Conservation (phyloP, 2,888 invertebrate species). For the Caenorhabditis afra region DNA sequence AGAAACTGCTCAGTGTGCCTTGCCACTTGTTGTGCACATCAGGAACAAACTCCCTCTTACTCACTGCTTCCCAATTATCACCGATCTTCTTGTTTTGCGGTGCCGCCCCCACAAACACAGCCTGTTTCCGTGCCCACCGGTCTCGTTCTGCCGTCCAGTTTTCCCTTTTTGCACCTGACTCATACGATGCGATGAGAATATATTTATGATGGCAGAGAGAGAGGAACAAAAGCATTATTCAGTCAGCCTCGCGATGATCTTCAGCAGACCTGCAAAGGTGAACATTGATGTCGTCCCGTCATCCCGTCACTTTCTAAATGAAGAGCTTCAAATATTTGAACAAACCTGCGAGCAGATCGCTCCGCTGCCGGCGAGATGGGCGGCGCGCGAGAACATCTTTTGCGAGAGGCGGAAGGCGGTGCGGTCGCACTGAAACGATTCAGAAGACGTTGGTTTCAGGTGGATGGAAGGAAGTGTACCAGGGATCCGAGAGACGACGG, state of each 20-base stretch:
- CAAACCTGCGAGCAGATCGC: conserved; percentile 49
- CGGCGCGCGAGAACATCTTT: conserved; percentile 35
- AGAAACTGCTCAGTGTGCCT: background rate
- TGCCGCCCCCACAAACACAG: conserved; percentile 4
- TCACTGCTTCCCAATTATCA: conserved; percentile 24
- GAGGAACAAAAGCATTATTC: conserved; percentile 3
- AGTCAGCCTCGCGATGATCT: background rate
- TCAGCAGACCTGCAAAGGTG: conserved; percentile 22
- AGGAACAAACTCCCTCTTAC: conserved; percentile 1
- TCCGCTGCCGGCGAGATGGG: conserved; percentile 36
- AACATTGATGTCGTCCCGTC: conserved; percentile 5
- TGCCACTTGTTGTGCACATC: conserved; percentile 12
- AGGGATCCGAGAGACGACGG: conserved; percentile 38
- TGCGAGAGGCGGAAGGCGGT: conserved; percentile 29
- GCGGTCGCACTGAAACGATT: conserved; percentile 41
- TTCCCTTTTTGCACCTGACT: conserved; percentile 2
- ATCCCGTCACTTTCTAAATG: background rate
- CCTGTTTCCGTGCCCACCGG: background rate
- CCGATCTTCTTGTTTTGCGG: background rate
- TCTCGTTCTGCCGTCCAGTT: conserved; percentile 9
- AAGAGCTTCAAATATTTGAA: conserved; percentile 17
- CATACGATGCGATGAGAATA: conserved; percentile 3
- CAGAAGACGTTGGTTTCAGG: background rate
- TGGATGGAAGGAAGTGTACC: conserved; percentile 4
- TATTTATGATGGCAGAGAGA: conserved; percentile 8